These are phyloP conservation scores for Chrysomallon squamiferum DNA, from an alignment of 1,140 invertebrate genomes.

Conservation along the genomic window DNA sequence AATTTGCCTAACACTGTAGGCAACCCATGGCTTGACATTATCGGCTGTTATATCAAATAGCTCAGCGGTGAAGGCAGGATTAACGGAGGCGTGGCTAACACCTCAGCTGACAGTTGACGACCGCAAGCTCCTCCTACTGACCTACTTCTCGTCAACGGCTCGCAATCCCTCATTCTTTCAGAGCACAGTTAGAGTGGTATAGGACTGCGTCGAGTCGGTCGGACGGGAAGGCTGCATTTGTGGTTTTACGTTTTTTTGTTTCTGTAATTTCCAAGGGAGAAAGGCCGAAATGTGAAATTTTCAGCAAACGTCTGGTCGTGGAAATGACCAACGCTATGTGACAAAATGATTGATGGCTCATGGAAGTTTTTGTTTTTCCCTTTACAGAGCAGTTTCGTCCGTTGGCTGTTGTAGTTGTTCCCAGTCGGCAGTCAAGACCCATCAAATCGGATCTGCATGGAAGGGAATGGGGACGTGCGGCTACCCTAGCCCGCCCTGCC, in stretches of 20 bases:
- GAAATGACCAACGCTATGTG: conserved; percentile 3
- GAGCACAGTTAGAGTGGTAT: conserved; percentile 11
- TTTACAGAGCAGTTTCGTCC: conserved; percentile 30
- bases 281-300: conserved; percentile 1
- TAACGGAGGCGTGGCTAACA: conserved; percentile 17
- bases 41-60: no score
- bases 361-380: conserved; percentile 25
- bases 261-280: not conserved
- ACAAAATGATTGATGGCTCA: conserved; percentile 25
- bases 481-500: conserved; percentile 31
- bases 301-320: not conserved
- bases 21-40: no score
- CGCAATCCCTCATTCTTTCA: conserved; percentile 17
- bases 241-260: no score
- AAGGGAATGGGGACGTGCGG: conserved; percentile 41
- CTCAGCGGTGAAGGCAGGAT: not conserved
- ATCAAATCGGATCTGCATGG: conserved; percentile 31
- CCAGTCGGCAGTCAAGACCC: conserved; percentile 19
- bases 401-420: not conserved
- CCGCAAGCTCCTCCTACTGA: conserved; percentile 25
- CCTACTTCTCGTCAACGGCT: conserved; percentile 25
- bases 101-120: conserved; percentile 22
- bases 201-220: conserved; percentile 11
- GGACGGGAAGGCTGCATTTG: no score
- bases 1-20: no score